Percentiles rank a stretch among this genome's conserved stretches.
phyloP scores from a whole-genome alignment of 2,113 vertebrate genomes.

The Callospermophilus lateralis region DNA sequence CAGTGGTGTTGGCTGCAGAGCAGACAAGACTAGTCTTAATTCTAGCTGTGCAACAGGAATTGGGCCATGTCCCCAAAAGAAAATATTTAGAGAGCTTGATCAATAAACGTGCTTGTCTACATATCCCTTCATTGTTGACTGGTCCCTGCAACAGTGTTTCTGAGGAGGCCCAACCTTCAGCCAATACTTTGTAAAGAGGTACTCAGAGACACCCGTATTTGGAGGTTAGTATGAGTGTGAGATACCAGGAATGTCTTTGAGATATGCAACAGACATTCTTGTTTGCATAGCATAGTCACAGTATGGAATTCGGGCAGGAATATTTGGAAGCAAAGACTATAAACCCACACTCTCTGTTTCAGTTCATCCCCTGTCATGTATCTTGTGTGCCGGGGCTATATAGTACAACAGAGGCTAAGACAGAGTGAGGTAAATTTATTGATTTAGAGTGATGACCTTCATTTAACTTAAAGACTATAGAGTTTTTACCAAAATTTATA shows the following conservation, averaged over 20 bases:
- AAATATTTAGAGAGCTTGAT: conserved; percentile 25
- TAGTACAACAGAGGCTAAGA: not conserved
- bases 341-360: not conserved
- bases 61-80: not conserved
- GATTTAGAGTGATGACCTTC: not conserved
- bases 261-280: not conserved
- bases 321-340: conserved; percentile 4
- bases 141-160: not conserved
- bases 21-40: not conserved
- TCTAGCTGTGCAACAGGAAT: not conserved
- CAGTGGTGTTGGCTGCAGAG: not conserved
- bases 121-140: not conserved
- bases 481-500: not conserved
- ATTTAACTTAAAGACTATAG: not conserved
- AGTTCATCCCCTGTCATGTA: not conserved
- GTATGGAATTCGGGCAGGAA: not conserved
- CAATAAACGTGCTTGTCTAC: not conserved
- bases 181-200: not conserved
- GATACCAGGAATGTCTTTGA: not conserved
- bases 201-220: not conserved
- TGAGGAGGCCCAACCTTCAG: not conserved
- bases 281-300: not conserved
- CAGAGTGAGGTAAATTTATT: not conserved
- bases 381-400: not conserved
- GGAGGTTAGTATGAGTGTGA: not conserved